phyloP scores from a whole-genome alignment of 1,140 invertebrate genomes.

The Meteorus sp. region DNA sequence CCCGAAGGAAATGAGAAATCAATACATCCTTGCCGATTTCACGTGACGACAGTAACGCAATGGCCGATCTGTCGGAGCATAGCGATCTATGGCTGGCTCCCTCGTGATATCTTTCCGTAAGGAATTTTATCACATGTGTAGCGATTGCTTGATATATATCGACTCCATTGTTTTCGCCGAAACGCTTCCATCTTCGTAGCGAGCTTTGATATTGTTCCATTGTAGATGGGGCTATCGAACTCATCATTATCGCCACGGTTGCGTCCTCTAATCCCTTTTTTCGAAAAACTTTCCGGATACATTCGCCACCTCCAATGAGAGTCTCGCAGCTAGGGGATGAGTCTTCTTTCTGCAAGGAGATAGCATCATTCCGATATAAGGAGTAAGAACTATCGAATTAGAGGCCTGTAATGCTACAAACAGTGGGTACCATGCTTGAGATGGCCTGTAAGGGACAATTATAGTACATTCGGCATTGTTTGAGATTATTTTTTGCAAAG shows the following conservation, averaged over 20 bases:
- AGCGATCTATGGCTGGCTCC: conserved; percentile 7
- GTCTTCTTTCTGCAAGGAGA: too few relatives aligned
- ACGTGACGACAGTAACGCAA: not conserved
- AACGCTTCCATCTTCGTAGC: not conserved
- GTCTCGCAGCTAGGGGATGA: not conserved
- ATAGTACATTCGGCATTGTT: conserved; percentile 7
- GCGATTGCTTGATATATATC: not conserved
- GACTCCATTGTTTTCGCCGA: not conserved
- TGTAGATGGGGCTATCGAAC: conserved; percentile 7
- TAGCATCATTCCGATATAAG: not conserved
- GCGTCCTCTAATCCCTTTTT: not conserved
- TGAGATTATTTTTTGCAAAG: conserved; percentile 4
- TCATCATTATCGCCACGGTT: not conserved
- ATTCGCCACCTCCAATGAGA: conserved; percentile 9
- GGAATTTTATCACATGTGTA: not conserved
- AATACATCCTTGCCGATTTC: not conserved
- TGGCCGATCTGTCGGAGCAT: conserved; percentile 13
- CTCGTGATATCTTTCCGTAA: not conserved
- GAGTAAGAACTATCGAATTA: not conserved
- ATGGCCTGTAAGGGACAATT: conserved; percentile 10
- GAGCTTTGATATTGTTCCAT: conserved; percentile 10
- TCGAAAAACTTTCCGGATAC: conserved; percentile 14
- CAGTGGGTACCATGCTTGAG: conserved; percentile 7
- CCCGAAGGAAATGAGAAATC: conserved; percentile 7
- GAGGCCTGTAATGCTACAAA: not conserved